Evolutionary conservation across 2,888 invertebrate genomes (phyloP).

Genomic region (Morpho achilles): DNA sequence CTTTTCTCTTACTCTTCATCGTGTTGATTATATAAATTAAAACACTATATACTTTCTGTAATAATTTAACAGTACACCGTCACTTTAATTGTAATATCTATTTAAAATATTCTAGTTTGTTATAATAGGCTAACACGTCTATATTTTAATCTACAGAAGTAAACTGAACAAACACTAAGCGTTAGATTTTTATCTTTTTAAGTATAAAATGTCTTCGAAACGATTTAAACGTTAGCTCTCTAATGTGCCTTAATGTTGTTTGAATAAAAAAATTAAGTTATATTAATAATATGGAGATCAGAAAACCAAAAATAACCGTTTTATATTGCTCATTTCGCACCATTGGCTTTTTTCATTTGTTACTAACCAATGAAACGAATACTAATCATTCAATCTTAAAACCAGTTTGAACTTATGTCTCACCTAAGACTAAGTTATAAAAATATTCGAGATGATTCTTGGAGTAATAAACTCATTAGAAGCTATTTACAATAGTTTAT

Average conservation of each 20-base stretch:
- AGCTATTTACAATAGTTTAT: not conserved
- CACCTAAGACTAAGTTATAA: constrained; percentile 3
- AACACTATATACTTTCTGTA: no score
- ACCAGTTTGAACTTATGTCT: constrained; percentile 7
- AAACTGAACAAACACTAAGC: no score
- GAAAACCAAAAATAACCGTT: constrained; percentile 5
- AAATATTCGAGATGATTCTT: not conserved
- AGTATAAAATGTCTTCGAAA: not conserved
- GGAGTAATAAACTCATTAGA: not conserved
- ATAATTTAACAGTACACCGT: no score
- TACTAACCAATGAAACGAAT: constrained; percentile 4
- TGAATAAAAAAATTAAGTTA: constrained; percentile 2
- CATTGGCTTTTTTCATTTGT: constrained; percentile 4
- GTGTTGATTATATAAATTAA: not conserved
- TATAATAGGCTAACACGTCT: no score
- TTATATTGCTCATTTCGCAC: constrained; percentile 2
- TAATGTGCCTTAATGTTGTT: constrained; percentile 3
- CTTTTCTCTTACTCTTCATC: constrained; percentile 1
- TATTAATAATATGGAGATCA: constrained; percentile 7
- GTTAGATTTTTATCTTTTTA: not conserved
- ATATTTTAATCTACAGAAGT: no score
- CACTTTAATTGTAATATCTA: no score
- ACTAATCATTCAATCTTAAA: constrained; percentile 5
- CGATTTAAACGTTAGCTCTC: not conserved
- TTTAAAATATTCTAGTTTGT: no score